A percentile compares a stretch with the other conserved stretches of the same genome.
These are phyloP conservation scores for Conus ventricosus DNA, from an alignment of 1,140 invertebrate genomes.

Conservation along the genomic window DNA sequence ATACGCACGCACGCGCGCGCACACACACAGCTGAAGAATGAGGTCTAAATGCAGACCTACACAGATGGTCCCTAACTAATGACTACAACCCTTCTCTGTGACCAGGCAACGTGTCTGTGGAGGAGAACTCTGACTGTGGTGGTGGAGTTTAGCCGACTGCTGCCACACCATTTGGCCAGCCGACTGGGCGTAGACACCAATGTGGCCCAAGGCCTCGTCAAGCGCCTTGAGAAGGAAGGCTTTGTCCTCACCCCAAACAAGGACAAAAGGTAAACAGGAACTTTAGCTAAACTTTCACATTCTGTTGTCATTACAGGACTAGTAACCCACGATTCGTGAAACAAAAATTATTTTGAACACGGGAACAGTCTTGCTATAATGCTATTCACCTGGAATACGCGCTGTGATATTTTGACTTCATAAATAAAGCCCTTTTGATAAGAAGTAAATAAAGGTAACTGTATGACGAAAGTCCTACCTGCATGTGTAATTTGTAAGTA, in stretches of 20 bases:
- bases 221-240: constrained; percentile 70
- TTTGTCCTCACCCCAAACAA: constrained; percentile 63
- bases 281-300: background rate
- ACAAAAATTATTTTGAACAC: no score
- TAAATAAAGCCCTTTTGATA: no score
- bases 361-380: no score
- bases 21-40: no score
- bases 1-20: background rate
- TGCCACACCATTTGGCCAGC: constrained; percentile 62
- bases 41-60: background rate
- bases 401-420: no score
- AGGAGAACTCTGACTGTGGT: constrained; percentile 65
- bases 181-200: constrained; percentile 68
- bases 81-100: background rate
- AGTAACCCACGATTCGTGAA: no score
- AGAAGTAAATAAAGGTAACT: no score
- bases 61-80: background rate
- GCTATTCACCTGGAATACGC: no score
- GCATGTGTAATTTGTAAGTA: no score
- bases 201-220: constrained; percentile 70
- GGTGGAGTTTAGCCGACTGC: constrained; percentile 59
- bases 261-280: constrained; percentile 58
- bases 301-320: no score
- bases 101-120: constrained; percentile 72
- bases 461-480: no score